Evolutionary conservation across 2,797 vertebrate genomes (phyloP).

Genomic region (Amphiprion clarkii): DNA sequence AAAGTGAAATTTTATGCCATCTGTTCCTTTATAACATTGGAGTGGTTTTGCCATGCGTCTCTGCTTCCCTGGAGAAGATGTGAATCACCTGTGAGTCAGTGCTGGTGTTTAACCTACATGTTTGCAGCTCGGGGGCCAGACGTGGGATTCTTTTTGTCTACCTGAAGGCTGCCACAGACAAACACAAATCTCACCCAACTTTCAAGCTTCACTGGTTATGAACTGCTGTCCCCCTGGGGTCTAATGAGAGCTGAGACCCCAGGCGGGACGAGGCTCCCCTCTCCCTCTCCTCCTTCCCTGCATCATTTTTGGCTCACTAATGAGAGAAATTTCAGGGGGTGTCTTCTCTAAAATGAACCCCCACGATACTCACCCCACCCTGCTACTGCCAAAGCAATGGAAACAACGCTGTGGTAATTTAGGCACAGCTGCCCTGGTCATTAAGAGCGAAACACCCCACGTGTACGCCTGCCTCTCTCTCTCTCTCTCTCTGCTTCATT

Average conservation of each 20-base stretch:
- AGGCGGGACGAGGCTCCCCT: slow-evolving; percentile 41
- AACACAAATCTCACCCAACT: slow-evolving; percentile 30
- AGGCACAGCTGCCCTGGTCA: slow-evolving; percentile 82
- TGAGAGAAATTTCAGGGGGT: slow-evolving; percentile 65
- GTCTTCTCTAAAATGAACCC: slow-evolving; percentile 37
- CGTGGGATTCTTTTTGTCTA: slow-evolving; percentile 35
- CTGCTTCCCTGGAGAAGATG: background rate
- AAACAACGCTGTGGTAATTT: slow-evolving; percentile 73
- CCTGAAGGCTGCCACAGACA: slow-evolving; percentile 40
- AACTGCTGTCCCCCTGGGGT: slow-evolving; percentile 45
- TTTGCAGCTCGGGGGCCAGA: slow-evolving; percentile 26
- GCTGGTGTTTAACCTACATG: slow-evolving; percentile 7
- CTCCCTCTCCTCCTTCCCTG: slow-evolving; percentile 12
- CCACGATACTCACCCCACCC: slow-evolving; percentile 26
- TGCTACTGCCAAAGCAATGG: slow-evolving; percentile 55
- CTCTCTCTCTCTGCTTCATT: slow-evolving; percentile 42
- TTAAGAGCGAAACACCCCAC: slow-evolving; percentile 73
- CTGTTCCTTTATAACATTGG: no score
- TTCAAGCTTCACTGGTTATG: slow-evolving; percentile 49
- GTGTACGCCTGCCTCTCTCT: slow-evolving; percentile 49
- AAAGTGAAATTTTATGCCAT: no score
- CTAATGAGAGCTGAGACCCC: slow-evolving; percentile 49
- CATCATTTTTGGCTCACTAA: slow-evolving; percentile 65
- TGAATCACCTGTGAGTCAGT: slow-evolving; percentile 47
- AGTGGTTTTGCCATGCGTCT: background rate